phyloP scores from a whole-genome alignment of 53 echinoderm and acorn worm genomes.

The Echinarachnius parma region DNA sequence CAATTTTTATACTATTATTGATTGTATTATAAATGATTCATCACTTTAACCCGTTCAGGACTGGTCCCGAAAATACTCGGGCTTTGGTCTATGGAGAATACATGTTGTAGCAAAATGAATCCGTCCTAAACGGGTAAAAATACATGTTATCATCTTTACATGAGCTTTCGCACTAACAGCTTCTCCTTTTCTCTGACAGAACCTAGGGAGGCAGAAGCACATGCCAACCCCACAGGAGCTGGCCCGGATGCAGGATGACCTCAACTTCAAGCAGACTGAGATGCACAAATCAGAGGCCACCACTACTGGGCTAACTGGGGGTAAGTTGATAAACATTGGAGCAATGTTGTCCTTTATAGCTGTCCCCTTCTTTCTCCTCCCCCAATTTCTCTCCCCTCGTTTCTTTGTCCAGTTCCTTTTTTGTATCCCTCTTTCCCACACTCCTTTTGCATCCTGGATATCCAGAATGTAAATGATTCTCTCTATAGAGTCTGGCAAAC shows the following conservation, averaged over 20 bases:
- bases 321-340: constrained; percentile 46
- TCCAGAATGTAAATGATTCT: no score
- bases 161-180: not conserved
- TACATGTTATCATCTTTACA: not conserved
- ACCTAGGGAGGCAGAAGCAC: constrained; percentile 83
- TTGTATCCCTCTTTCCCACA: not conserved
- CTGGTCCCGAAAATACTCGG: no score
- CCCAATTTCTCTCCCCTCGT: not conserved
- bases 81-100: no score
- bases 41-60: no score
- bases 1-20: no score
- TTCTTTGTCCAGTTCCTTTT: not conserved
- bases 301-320: constrained; percentile 71
- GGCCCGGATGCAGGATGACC: constrained; percentile 94
- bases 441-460: no score
- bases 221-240: constrained; percentile 95
- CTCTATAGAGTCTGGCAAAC: no score
- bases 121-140: not conserved
- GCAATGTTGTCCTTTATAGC: not conserved
- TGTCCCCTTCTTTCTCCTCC: not conserved
- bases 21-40: no score
- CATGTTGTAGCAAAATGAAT: no score
- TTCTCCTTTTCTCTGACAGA: constrained; percentile 31
- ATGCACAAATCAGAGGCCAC: constrained; percentile 99
- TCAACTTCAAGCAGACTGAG: constrained; percentile 94